Base-by-base conservation (phyloP, 2,888 invertebrate species). In the Vannuccia rotundouncinata region DNA sequence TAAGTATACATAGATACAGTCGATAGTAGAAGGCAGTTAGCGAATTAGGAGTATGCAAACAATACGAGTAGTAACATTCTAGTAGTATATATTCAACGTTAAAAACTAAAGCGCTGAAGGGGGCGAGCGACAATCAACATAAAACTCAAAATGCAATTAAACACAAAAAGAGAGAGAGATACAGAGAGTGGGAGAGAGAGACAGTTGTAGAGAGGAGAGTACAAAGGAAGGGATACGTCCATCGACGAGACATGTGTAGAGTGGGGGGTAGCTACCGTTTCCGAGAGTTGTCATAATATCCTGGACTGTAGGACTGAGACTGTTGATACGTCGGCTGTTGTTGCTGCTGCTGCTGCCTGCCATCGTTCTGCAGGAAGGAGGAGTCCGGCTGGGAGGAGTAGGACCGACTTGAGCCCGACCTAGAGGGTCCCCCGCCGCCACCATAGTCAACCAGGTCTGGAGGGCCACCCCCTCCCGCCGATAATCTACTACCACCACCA, bases 201-300 rank as follows among this genome's bases (percentile, higher is more conserved):
- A n/a, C n/a, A n/a, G n/a, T n/a, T n/a, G n/a, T n/a, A n/a, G n/a
- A 13, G 17, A 17, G 45, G 45, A 17, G 5, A 17, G 45, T 45
- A 45, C 45, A 45, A 45, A 45, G 45, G n/a, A n/a, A n/a, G 45
- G 45, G 45, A 45, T 17, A 45, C 45, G 45, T 45, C 45, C 45
- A 45, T 17, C 45, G 45, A 45, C 45, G 66, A 66, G 10, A 66
- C 10, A n/a, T n/a, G n/a, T n/a, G n/a, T n/a, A n/a, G n/a, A n/a
- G n/a, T n/a, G n/a, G n/a, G 25, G 66, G 66, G 66, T 66, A 66
- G 66, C 22, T 66, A 66, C 66, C 66, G 66, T 66, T 66, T 66
- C 66, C 66, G 10, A 17, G 66, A 66, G 66, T 66, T 66, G 66
- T 66, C 66, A 66, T 66, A 66, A 27, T 66, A 66, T 22, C 66